phyloP scores from a whole-genome alignment of 2,888 invertebrate species.

The Dolomedes plantarius region DNA sequence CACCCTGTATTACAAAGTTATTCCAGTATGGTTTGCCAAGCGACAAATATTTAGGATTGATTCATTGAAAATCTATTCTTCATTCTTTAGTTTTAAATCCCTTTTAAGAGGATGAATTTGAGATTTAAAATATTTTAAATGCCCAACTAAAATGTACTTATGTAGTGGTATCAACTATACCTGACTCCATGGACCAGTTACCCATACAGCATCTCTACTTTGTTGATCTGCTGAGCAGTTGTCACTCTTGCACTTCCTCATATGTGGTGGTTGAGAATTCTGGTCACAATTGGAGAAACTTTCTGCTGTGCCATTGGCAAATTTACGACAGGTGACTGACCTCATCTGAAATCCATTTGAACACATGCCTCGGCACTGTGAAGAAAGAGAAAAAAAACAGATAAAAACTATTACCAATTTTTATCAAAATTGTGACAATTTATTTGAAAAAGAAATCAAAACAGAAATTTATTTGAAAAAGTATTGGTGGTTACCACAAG shows the following conservation, averaged over 20 bases:
- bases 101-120: no score
- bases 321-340: constrained; percentile 41
- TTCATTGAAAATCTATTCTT: no score
- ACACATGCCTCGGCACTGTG: constrained; percentile 49
- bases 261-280: constrained; percentile 21
- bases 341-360: constrained; percentile 46
- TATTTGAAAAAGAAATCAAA: no score
- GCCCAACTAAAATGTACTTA: no score
- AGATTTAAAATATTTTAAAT: no score
- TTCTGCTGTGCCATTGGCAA: constrained; percentile 17
- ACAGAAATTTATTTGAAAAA: no score
- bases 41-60: no score
- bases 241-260: constrained; percentile 41
- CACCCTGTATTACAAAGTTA: no score
- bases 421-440: not conserved
- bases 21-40: no score
- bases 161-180: no score
- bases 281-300: constrained; percentile 38
- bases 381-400: not conserved
- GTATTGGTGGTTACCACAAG: no score
- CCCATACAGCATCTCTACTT: constrained; percentile 6
- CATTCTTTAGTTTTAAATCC: no score
- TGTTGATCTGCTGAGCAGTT: not conserved
- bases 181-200: constrained; percentile 29
- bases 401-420: not conserved